Evolutionary conservation across 2,113 vertebrate genomes (phyloP), one percentile per base, ranked within the genome.

Genomic region (Pseudorasbora parva): DNA sequence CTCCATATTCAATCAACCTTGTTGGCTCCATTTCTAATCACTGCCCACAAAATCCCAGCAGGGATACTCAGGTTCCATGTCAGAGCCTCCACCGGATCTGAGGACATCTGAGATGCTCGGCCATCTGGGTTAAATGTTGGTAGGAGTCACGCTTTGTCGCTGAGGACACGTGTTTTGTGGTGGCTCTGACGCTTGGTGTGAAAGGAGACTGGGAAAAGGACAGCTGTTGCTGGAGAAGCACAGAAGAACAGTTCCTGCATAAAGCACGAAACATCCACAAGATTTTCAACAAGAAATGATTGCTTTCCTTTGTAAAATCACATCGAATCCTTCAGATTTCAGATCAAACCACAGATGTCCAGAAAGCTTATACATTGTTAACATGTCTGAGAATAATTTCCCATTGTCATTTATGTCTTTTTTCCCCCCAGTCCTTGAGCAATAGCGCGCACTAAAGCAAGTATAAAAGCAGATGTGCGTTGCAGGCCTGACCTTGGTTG

Each of bases 401-500:
- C 25, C 19, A 5, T 74, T 49, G 23, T 74, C 45, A 74, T 74
- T 51, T 51, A 74, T 77, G 79, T 69, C 0, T 21, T 60, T 71
- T 76, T 75, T 78, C 33, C 21, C 21, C 1, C 19, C 57, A 79
- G 60, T 78, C 83, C 69, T 73, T n/a, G 8, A 66, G 86, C 86
- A 51, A 75, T 19, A 75, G 76, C 14, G 19, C 23, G 30, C 76
- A 69, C 78, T 76, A 82, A 87, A 81, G 80, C 77, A 56, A 47
- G 82, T 81, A 77, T 82, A 72, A 89, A 88, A 86, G 86, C 88
- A 91, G 88, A 87, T 86, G 87, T 91, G 87, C 81, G 60, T 86
- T 86, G 87, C 87, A 81, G 90, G 87, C 84, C 91, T 92, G 93
- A 91, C 93, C 92, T 94, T 91, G 93, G 91, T 45, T 88, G 90